Conservation (phyloP, 1,140 invertebrate genomes). For the Cotesia vestalis region DNA sequence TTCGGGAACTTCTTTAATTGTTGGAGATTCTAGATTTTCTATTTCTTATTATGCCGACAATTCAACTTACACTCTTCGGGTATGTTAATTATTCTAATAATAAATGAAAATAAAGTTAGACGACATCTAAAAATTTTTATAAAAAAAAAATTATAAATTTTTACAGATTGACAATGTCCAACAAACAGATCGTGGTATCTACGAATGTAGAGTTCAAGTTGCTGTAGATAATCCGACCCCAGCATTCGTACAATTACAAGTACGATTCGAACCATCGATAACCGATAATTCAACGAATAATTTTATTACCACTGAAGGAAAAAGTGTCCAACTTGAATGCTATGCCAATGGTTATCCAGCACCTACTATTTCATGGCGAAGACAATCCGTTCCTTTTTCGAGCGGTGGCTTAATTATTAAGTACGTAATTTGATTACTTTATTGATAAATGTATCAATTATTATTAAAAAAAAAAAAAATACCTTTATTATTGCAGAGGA, state of each 20-base stretch:
- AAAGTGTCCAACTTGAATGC: slow-evolving; percentile 83
- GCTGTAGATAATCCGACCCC: slow-evolving; percentile 80
- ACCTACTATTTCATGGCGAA: slow-evolving; percentile 88
- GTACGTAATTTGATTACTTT: slow-evolving; percentile 45
- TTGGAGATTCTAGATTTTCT: slow-evolving; percentile 86
- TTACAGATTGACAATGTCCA: slow-evolving; percentile 88
- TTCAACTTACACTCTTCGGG: slow-evolving; percentile 82
- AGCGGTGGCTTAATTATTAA: slow-evolving; percentile 84
- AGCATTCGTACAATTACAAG: slow-evolving; percentile 84
- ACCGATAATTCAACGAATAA: slow-evolving; percentile 92
- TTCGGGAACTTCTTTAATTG: slow-evolving; percentile 80
- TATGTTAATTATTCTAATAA: slow-evolving; percentile 48
- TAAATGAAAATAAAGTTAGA: too few relatives aligned
- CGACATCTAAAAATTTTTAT: too few relatives aligned
- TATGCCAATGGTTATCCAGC: slow-evolving; percentile 85
- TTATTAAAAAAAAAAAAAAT: too few relatives aligned
- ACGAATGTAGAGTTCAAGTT: slow-evolving; percentile 87
- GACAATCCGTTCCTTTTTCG: slow-evolving; percentile 91
- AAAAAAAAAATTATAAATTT: too few relatives aligned
- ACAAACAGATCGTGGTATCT: slow-evolving; percentile 90
- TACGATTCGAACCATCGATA: slow-evolving; percentile 87
- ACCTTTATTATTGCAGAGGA: slow-evolving; percentile 67
- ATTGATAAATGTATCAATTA: too few relatives aligned
- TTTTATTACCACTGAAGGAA: slow-evolving; percentile 82
- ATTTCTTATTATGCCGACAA: slow-evolving; percentile 80